Base-by-base conservation (phyloP, 2,797 vertebrate genomes). In the Cyclura pinguis region DNA sequence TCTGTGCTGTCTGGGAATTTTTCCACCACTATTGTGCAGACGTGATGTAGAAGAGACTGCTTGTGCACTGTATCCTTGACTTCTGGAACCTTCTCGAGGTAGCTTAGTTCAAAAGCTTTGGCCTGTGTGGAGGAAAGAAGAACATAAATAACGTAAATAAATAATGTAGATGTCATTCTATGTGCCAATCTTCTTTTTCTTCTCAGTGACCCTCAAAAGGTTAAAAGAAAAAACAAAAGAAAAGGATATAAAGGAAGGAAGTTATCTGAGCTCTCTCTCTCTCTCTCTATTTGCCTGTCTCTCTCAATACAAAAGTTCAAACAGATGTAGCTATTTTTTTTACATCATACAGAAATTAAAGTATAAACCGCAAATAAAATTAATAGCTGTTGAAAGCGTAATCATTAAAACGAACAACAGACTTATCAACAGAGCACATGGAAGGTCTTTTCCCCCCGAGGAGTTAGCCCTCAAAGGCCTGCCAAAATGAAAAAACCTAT, bases 41-140 rank as follows among this genome's bases (percentile, higher is more conserved):
- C 97, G 0, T 99, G 99, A 95, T 99, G 98, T 93, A 99, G 98
- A 90, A 99, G 97, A 0, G 99, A 99, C 97, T 99, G 99, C 95
- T 99, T 99, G 91, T 99, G 99, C 94, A 99, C 98, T 0, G 99
- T 99, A 97, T 99, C 99, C 97, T 99, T 99, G 90, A 99, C 99
- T 96, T 99, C 99, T 29, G 99, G 98, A 97, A 99, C 99, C 96
- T 99, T 99, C 97, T 99, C 99, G 96, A 99, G 98, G 97, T 99
- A 99, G 97, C 97, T 98, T 96, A 99, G 97, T 97, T 99, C 99
- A 97, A 99, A 99, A 82, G 98, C 99, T 98, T 99, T 99, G 89
- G 98, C 99, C 99, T 99, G 72, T 57, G 95, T 84, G 6, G 14
- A 16, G 0, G 1, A 16, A 69, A 90, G 62, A 57, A 1, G 1